These are phyloP conservation scores for Lates japonicus DNA, from an alignment of 2,797 vertebrate genomes.

Conservation along the genomic window DNA sequence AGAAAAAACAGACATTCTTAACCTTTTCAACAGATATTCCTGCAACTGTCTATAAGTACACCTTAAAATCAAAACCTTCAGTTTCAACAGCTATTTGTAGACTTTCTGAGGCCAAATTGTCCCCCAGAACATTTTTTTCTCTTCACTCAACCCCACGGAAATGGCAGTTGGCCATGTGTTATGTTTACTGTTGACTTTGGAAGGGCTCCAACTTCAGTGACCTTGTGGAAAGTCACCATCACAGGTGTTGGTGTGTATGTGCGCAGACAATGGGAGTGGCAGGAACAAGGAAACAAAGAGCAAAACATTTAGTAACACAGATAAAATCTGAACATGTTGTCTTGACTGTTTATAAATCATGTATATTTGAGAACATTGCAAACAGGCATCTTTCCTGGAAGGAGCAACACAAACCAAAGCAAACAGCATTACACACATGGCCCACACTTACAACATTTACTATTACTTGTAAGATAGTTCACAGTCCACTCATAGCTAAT, in stretches of 20 bases:
- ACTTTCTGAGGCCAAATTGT: constrained; percentile 16
- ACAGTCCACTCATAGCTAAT: too few relatives aligned
- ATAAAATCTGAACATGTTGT: neutral
- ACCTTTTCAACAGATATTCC: constrained; percentile 46
- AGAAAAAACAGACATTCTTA: constrained; percentile 22
- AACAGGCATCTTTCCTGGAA: neutral
- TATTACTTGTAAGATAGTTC: neutral
- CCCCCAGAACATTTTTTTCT: neutral
- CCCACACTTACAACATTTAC: too few relatives aligned
- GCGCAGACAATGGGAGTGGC: constrained; percentile 38
- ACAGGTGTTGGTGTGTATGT: constrained; percentile 48
- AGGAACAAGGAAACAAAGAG: constrained; percentile 58
- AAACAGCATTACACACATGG: neutral
- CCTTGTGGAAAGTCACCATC: constrained; percentile 72
- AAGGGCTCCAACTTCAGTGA: constrained; percentile 58
- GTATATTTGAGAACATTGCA: neutral
- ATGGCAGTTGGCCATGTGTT: constrained; percentile 40
- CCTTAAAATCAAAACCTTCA: neutral
- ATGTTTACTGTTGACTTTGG: constrained; percentile 66
- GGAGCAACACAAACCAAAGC: neutral
- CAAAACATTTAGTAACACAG: constrained; percentile 10
- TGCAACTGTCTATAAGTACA: neutral
- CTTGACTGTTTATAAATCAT: neutral
- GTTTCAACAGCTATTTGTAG: neutral
- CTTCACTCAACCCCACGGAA: neutral